Conservation (phyloP, 1,140 invertebrate species). For the Mamestra configurata region DNA sequence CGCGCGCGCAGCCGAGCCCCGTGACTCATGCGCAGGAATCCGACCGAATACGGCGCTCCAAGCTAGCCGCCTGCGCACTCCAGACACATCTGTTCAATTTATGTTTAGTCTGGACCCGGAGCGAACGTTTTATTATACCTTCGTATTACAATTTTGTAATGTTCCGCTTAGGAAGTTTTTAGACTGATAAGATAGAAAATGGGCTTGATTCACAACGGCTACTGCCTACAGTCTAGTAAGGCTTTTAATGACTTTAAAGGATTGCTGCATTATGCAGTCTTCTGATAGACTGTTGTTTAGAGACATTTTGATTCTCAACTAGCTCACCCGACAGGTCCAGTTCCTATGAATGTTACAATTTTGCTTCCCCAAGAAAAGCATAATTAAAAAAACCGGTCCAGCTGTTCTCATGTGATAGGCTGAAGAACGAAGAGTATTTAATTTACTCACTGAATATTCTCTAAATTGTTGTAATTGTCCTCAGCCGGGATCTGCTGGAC, state of each 20-base stretch:
- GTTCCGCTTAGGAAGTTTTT: conserved; percentile 10
- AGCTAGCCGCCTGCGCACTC: conserved; percentile 60
- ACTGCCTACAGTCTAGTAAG: not conserved
- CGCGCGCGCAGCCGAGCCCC: conserved; percentile 52
- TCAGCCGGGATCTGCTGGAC: conserved; percentile 94
- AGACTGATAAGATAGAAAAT: not conserved
- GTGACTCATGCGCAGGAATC: conserved; percentile 77
- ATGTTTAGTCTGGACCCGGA: conserved; percentile 59
- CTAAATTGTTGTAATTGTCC: not conserved
- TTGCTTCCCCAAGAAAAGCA: too few species aligned
- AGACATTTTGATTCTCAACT: too few species aligned
- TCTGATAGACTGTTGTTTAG: too few species aligned
- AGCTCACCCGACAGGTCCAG: too few species aligned
- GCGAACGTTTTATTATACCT: conserved; percentile 50
- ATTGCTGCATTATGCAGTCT: too few species aligned
- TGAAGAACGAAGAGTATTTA: too few species aligned
- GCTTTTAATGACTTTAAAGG: too few species aligned
- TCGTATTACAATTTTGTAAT: conserved; percentile 21
- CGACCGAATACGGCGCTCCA: conserved; percentile 64
- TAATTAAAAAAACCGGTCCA: too few species aligned
- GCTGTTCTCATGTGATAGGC: too few species aligned
- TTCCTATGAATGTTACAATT: too few species aligned
- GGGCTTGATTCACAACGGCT: conserved; percentile 1
- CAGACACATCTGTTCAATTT: conserved; percentile 55
- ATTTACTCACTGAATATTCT: too few species aligned